These are phyloP conservation scores for Micrasema longulum DNA, from an alignment of 1,140 invertebrate genomes.

Conservation along the genomic window DNA sequence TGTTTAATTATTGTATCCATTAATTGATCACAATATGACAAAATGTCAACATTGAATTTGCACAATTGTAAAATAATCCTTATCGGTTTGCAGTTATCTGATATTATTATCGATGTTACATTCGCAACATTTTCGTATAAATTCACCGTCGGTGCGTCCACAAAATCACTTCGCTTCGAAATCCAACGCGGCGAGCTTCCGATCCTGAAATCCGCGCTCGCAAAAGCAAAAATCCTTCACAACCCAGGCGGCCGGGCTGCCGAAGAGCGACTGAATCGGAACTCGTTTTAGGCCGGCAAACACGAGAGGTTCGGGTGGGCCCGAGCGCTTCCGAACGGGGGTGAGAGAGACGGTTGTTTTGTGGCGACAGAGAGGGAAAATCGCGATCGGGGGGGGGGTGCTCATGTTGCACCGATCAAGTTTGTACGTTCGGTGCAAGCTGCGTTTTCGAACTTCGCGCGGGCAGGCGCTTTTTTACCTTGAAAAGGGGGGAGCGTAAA, in stretches of 20 bases:
- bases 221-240: conserved; percentile 3
- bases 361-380: background rate
- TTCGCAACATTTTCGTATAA: background rate
- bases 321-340: conserved; percentile 4
- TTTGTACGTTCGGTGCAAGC: conserved; percentile 36
- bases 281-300: conserved; percentile 29
- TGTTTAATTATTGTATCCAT: no score
- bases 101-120: conserved; percentile 7
- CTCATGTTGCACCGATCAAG: conserved; percentile 26
- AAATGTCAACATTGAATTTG: no score
- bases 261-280: conserved; percentile 29
- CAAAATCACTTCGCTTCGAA: conserved; percentile 26
- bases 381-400: background rate
- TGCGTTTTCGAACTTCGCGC: conserved; percentile 38
- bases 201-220: conserved; percentile 20
- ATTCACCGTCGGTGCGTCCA: background rate
- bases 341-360: conserved; percentile 2
- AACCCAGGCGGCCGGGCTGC: conserved; percentile 29
- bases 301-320: conserved; percentile 3
- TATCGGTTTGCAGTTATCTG: background rate
- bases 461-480: conserved; percentile 9
- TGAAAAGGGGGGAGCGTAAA: conserved; percentile 16
- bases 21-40: no score
- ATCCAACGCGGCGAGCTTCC: conserved; percentile 27
- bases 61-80: no score